phyloP scores from a whole-genome alignment of 2,797 vertebrate genomes.

The Gymnocypris eckloni region DNA sequence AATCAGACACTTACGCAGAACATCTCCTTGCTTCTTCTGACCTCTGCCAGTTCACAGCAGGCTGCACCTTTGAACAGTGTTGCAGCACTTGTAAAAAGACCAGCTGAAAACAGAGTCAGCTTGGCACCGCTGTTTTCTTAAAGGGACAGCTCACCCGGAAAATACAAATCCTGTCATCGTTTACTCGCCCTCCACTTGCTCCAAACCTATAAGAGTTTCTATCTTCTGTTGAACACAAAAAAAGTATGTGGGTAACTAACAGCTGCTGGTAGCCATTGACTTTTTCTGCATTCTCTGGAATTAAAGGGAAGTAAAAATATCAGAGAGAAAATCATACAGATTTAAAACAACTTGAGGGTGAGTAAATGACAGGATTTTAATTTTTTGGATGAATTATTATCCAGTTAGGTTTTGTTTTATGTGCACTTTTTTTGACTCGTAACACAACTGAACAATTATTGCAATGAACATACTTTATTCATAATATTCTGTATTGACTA shows the following conservation, averaged over 20 bases:
- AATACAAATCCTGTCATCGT: neutral
- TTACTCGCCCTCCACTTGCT: neutral
- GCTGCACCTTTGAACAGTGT: no score
- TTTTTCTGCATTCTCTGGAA: neutral
- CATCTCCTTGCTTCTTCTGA: neutral
- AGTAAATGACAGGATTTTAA: no score
- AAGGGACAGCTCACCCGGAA: neutral
- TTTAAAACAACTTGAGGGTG: no score
- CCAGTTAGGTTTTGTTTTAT: neutral
- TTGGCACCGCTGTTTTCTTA: neutral
- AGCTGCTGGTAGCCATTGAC: neutral
- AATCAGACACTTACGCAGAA: slow-evolving; percentile 58
- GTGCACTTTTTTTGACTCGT: no score
- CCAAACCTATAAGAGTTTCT: neutral
- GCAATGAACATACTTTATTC: no score
- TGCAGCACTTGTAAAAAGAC: neutral
- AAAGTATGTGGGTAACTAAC: neutral
- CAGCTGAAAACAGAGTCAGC: neutral
- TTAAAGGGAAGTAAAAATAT: neutral
- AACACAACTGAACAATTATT: no score
- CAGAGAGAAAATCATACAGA: no score
- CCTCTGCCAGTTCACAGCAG: slow-evolving; percentile 9
- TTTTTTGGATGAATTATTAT: no score
- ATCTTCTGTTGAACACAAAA: neutral
- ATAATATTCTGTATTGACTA: no score